phyloP scores from a whole-genome alignment of 2,797 vertebrate species.

The Triplophysa yarkandensis region DNA sequence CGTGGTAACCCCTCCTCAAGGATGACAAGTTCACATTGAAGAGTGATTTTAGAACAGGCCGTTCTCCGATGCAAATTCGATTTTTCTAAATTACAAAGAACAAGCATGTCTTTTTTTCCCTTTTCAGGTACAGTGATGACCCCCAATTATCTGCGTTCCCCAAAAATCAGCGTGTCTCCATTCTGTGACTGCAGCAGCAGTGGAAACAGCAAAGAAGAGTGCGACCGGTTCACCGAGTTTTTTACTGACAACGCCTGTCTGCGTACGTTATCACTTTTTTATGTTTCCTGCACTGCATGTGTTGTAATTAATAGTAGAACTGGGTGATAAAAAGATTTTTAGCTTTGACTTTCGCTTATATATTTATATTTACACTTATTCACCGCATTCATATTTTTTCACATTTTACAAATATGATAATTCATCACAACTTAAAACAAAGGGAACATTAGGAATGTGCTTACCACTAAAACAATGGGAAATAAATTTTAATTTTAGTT shows the following conservation, averaged over 20 bases:
- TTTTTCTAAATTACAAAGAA: neutral
- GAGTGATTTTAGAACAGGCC: neutral
- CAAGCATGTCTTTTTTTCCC: conserved; percentile 18
- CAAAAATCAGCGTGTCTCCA: conserved; percentile 87
- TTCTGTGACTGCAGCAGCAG: conserved; percentile 96
- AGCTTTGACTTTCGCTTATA: too few relatives aligned
- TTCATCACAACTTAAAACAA: too few relatives aligned
- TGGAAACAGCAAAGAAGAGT: conserved; percentile 90
- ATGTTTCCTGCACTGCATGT: neutral
- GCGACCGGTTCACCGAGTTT: conserved; percentile 85
- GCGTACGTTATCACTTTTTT: conserved; percentile 77
- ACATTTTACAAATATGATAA: too few relatives aligned
- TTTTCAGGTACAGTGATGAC: conserved; percentile 93
- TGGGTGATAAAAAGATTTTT: too few relatives aligned
- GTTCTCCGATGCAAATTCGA: neutral
- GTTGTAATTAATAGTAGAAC: too few relatives aligned
- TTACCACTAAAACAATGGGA: too few relatives aligned
- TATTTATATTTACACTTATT: too few relatives aligned
- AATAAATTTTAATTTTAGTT: too few relatives aligned
- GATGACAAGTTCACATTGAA: neutral
- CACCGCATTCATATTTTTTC: too few relatives aligned
- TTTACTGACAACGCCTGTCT: conserved; percentile 93
- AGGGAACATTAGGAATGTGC: too few relatives aligned
- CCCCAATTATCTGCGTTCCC: conserved; percentile 91
- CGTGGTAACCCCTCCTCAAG: neutral